A percentile compares a stretch with the other conserved stretches of the same genome.
Evolutionary conservation across 2,797 vertebrate species (phyloP).

Genomic region (Gymnocypris eckloni): DNA sequence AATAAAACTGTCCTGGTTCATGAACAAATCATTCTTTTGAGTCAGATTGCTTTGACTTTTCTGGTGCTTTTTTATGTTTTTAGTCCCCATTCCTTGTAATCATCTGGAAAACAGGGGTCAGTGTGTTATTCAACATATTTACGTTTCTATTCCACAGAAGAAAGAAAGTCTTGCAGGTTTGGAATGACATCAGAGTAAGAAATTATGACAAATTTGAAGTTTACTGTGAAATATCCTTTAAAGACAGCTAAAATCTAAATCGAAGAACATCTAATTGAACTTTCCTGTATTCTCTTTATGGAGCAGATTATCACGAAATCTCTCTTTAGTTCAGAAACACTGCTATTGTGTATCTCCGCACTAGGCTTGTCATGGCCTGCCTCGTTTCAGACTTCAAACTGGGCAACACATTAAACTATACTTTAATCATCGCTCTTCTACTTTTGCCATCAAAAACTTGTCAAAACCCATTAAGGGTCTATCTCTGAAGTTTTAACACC

Average conservation of each 20-base stretch:
- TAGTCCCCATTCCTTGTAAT: too few relatives aligned
- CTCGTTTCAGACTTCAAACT: conserved; percentile 28
- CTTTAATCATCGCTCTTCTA: conserved; percentile 37
- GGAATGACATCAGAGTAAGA: background rate
- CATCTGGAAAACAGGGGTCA: background rate
- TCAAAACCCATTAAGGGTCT: conserved; percentile 31
- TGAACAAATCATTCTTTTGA: background rate
- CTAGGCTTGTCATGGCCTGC: conserved; percentile 48
- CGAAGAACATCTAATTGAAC: conserved; percentile 2
- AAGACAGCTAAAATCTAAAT: background rate
- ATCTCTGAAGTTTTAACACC: conserved; percentile 42
- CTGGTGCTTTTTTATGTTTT: background rate
- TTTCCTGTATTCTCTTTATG: background rate
- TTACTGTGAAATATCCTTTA: background rate
- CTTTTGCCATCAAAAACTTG: conserved; percentile 10
- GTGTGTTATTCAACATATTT: background rate
- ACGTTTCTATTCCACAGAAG: background rate
- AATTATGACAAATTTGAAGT: conserved; percentile 5
- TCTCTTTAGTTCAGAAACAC: conserved; percentile 36
- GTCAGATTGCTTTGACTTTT: background rate
- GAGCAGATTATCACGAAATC: conserved; percentile 26
- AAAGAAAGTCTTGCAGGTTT: conserved; percentile 4
- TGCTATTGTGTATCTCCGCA: conserved; percentile 17
- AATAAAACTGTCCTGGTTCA: background rate
- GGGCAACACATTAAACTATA: conserved; percentile 40